Evolutionary conservation across 2,113 vertebrate genomes (phyloP).

Genomic region (Entosphenus tridentatus): DNA sequence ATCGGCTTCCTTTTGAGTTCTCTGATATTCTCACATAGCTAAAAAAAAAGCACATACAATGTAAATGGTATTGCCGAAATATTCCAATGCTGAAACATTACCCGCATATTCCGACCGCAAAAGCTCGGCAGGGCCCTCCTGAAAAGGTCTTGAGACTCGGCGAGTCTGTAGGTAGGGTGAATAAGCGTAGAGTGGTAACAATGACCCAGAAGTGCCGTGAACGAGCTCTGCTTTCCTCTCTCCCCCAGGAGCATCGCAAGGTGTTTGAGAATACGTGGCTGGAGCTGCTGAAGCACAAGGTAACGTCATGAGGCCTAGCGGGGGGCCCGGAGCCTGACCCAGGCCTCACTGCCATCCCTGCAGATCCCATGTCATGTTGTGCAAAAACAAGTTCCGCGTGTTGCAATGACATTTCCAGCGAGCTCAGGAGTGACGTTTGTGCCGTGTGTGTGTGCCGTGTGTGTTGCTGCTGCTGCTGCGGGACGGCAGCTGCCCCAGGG

Average conservation of each 20-base stretch:
- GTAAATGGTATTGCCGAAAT: too few species aligned
- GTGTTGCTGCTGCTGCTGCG: background rate
- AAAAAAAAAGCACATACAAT: too few species aligned
- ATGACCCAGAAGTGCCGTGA: background rate
- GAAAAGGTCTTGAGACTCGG: too few species aligned
- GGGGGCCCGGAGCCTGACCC: background rate
- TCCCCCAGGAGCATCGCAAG: conserved; percentile 48
- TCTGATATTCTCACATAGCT: too few species aligned
- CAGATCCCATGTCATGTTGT: background rate
- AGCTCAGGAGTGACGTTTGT: background rate
- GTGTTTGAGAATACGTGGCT: conserved; percentile 70
- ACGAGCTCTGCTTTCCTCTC: background rate
- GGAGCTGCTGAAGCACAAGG: conserved; percentile 59
- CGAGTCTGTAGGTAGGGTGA: too few species aligned
- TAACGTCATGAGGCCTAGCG: conserved; percentile 15
- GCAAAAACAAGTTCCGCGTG: background rate
- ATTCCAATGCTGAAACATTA: too few species aligned
- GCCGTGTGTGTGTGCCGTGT: background rate
- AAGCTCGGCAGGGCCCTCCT: too few species aligned
- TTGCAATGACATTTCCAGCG: background rate
- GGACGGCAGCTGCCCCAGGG: conserved; percentile 34
- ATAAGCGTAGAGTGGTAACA: too few species aligned
- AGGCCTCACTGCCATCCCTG: background rate
- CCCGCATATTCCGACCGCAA: too few species aligned
- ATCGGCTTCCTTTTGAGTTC: too few species aligned